Evolutionary conservation across 2,113 vertebrate species (phyloP), one percentile per base, ranked within the genome.

Genomic region (Charadrius vociferus): DNA sequence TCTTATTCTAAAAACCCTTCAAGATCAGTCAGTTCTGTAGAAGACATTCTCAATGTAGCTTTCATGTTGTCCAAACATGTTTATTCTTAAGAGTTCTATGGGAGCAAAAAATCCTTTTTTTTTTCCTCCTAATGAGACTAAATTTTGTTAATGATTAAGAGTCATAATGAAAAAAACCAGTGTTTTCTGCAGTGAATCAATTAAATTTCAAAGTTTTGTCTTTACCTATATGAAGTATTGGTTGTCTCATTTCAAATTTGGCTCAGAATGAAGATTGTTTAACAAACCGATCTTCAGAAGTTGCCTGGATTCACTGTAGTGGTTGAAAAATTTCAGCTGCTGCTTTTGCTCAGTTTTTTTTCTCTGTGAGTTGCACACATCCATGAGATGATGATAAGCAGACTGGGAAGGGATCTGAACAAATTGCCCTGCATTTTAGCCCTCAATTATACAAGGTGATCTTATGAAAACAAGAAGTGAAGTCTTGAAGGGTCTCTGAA

Each of bases 381-480:
- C 67, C n/a, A 34, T 37, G 62, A 80, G 43, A 82, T 97, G 97
- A 97, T 86, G 91, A 78, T 96, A 96, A 96, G 63, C 97, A 97
- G 97, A 97, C 84, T 59, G 59, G 37, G 75, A n/a, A 94, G 59
- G 87, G 50, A 94, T 83, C 87, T 94, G 91, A 88, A 93, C 74
- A 96, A 96, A 97, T 96, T 97, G 87, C 95, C 71, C 87, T 90
- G 94, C 71, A 59, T 96, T 96, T 97, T 94, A 94, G 94, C 81
- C 89, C 75, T 93, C 91, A 97, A 93, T 97, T 97, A 97, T 73
- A 93, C n/a, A 86, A 95, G 93, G 89, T 88, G 97, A 95, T 95
- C 89, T 94, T 97, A 94, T 49, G 87, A 97, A 97, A 97, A 97
- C 97, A 97, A 96, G 94, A 95, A 96, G 36, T 91, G 55, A 94